Conservation (phyloP, 2,113 vertebrate species). For the Mugil cephalus region DNA sequence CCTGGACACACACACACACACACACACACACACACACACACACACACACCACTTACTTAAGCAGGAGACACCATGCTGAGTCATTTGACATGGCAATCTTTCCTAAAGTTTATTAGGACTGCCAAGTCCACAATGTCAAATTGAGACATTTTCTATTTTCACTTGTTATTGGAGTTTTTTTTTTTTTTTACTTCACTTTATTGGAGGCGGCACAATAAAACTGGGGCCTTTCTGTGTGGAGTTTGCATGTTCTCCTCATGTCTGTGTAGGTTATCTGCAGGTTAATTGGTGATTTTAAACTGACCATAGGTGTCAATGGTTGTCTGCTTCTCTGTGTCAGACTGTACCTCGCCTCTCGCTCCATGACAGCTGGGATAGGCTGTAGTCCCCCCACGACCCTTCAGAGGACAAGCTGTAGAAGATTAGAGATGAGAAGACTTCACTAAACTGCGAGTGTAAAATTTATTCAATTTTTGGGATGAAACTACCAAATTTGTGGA, state of each 20-base stretch:
- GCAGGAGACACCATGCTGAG: slow-evolving; percentile 53
- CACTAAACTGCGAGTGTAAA: background rate
- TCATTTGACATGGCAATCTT: slow-evolving; percentile 57
- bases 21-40: background rate
- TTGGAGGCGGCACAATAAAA: too few species aligned
- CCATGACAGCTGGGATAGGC: too few species aligned
- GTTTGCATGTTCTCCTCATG: too few species aligned
- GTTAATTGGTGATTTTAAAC: too few species aligned
- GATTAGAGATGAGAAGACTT: too few species aligned
- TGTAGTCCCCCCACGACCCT: too few species aligned
- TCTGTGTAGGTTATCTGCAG: too few species aligned
- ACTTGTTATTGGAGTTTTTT: background rate
- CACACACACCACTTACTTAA: slow-evolving; percentile 19
- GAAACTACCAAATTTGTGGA: background rate
- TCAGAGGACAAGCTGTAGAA: too few species aligned
- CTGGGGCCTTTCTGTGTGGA: too few species aligned
- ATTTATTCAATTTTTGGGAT: background rate
- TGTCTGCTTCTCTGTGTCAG: too few species aligned
- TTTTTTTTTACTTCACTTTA: background rate
- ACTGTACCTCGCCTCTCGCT: too few species aligned
- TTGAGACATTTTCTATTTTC: background rate
- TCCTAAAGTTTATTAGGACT: slow-evolving; percentile 52
- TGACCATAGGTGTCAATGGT: too few species aligned
- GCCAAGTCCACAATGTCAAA: slow-evolving; percentile 63
- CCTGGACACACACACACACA: slow-evolving; percentile 12